A percentile compares a stretch with the other conserved stretches of the same genome.
phyloP scores from a whole-genome alignment of 1,140 invertebrate genomes.

The Pseudomyrmex concolor region DNA sequence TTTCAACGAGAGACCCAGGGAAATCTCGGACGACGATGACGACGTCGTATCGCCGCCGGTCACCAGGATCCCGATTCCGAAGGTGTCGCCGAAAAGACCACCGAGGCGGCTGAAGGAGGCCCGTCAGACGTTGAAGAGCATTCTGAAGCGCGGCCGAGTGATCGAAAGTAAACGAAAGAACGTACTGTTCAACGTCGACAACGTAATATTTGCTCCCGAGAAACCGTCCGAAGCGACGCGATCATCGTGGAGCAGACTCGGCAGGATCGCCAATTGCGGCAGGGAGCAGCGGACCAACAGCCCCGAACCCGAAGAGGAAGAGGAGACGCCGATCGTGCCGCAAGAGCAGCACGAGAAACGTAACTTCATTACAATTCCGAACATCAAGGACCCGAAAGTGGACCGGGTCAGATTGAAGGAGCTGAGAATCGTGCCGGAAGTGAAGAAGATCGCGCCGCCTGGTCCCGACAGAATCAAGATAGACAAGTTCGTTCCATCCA shows the following conservation, averaged over 20 bases:
- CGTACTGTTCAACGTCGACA: slow-evolving; percentile 83
- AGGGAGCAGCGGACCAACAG: slow-evolving; percentile 56
- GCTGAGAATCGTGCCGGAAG: slow-evolving; percentile 69
- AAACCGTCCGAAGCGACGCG: slow-evolving; percentile 75
- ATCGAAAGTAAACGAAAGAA: slow-evolving; percentile 81
- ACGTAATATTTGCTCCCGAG: slow-evolving; percentile 83
- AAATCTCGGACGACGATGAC: slow-evolving; percentile 77
- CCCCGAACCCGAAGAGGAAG: slow-evolving; percentile 18
- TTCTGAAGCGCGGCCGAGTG: slow-evolving; percentile 84
- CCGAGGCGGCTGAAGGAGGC: slow-evolving; percentile 81
- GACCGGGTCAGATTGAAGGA: slow-evolving; percentile 65
- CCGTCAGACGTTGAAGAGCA: slow-evolving; percentile 83
- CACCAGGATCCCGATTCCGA: slow-evolving; percentile 82
- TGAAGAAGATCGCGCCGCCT: slow-evolving; percentile 38
- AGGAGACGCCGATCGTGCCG: slow-evolving; percentile 65
- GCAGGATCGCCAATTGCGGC: slow-evolving; percentile 70
- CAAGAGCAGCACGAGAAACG: slow-evolving; percentile 64
- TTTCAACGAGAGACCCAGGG: slow-evolving; percentile 79
- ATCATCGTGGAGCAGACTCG: slow-evolving; percentile 69
- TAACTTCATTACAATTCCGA: slow-evolving; percentile 83
- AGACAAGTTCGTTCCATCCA: slow-evolving; percentile 74
- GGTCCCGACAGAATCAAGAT: slow-evolving; percentile 75
- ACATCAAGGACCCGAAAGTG: slow-evolving; percentile 81
- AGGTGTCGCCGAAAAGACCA: slow-evolving; percentile 83
- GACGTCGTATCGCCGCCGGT: slow-evolving; percentile 73